phyloP scores from a whole-genome alignment of 2,113 vertebrate species.

The Neoarius graeffei region DNA sequence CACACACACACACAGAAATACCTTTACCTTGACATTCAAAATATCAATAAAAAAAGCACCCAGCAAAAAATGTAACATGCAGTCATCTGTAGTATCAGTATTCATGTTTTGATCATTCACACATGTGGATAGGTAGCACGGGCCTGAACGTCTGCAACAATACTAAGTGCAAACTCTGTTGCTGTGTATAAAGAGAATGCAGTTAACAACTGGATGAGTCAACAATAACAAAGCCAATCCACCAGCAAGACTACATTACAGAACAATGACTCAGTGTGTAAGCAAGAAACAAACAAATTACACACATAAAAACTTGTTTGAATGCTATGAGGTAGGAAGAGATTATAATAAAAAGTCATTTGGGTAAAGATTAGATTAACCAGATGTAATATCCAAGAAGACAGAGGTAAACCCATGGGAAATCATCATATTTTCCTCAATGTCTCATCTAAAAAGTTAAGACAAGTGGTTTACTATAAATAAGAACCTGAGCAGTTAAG shows the following conservation, averaged over 20 bases:
- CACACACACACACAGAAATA: no score
- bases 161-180: not conserved
- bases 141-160: not conserved
- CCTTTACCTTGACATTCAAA: no score
- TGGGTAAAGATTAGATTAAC: not conserved
- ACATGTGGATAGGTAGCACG: not conserved
- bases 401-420: not conserved
- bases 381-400: not conserved
- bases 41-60: no score
- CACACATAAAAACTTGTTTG: not conserved
- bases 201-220: conserved; percentile 24
- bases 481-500: not conserved
- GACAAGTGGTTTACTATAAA: not conserved
- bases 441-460: not conserved
- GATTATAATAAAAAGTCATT: not conserved
- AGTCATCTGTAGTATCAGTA: not conserved
- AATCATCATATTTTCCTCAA: not conserved
- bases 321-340: not conserved
- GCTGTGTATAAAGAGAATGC: not conserved
- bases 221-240: not conserved
- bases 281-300: not conserved
- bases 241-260: not conserved
- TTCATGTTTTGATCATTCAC: not conserved
- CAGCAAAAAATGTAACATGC: not conserved
- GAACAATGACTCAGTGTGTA: conserved; percentile 13